phyloP scores from a whole-genome alignment of 2,888 invertebrate species.

The Philonicus albiceps region DNA sequence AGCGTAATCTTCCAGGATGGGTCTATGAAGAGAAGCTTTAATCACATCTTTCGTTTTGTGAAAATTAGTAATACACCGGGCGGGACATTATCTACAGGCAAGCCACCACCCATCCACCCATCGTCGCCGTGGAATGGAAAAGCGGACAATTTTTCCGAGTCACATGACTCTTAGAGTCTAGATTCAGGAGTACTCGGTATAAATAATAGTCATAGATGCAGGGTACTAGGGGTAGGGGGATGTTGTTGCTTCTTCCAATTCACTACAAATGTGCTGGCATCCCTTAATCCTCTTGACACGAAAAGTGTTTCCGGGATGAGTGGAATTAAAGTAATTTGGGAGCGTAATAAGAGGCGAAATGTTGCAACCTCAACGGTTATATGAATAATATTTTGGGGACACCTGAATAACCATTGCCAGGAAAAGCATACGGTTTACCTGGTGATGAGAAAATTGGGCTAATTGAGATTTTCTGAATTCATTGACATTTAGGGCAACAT shows the following conservation, averaged over 20 bases:
- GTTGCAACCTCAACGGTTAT: background rate
- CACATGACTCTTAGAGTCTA: background rate
- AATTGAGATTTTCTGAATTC: background rate
- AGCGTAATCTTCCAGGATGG: conserved; percentile 25
- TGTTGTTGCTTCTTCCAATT: background rate
- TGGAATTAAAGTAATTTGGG: background rate
- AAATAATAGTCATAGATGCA: background rate
- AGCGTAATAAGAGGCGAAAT: background rate
- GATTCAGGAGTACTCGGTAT: background rate
- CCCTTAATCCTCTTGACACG: background rate
- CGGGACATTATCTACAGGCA: background rate
- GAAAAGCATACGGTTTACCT: background rate
- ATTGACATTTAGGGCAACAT: background rate
- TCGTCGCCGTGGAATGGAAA: background rate
- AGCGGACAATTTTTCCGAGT: background rate
- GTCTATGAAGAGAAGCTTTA: conserved; percentile 2
- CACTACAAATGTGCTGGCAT: background rate
- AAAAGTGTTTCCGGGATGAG: background rate
- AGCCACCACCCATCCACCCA: background rate
- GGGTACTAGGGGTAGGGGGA: background rate
- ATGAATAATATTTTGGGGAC: background rate
- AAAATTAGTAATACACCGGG: background rate
- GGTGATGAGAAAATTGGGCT: background rate
- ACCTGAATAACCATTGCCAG: background rate
- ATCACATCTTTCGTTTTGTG: conserved; percentile 15